Evolutionary conservation across 2,113 vertebrate species (phyloP), one percentile per base, ranked within the genome.

Genomic region (Ictalurus furcatus): DNA sequence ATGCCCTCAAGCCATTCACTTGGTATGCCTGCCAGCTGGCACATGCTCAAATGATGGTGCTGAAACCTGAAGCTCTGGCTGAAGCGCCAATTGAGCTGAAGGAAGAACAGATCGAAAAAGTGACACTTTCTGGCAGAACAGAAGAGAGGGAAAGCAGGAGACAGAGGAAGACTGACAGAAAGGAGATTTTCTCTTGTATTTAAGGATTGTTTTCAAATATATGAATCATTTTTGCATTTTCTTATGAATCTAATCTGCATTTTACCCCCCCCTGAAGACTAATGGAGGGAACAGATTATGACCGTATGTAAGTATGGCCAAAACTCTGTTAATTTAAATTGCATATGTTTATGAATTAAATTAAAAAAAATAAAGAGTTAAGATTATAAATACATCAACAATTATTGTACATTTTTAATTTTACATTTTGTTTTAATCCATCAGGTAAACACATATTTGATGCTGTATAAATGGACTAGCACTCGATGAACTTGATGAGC

Each of bases 61-160:
- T 93, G 90, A 93, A 94, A 94, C 93, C 87, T 91, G 92, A 95
- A 87, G 85, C 91, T 84, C 81, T 40, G 30, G 87, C 69, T 87
- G 54, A 76, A 76, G 61, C 44, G 85, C 87, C 87, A 88, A 23
- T 23, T 92, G 88, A 92, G 85, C 73, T 81, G 86, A 86, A 90
- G 90, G 88, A 84, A 84, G 81, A n/a, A 90, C 58, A 85, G 88
- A 90, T 87, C 65, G 37, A 90, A 74, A 88, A 90, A 84, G 85
- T 89, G 89, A 90, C 89, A 92, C 63, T 88, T 80, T 85, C 88
- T 78, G 81, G 79, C 90, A 69, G 17, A 89, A 83, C 90, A 88
- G 63, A 92, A 92, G 89, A 56, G 87, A 90, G 76, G 84, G 61
- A 89, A 87, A 80, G 80, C 71, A 85, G 58, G 48, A 40, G 59